These are phyloP conservation scores for Scelioninae gen. 1 DNA, from an alignment of 2,888 invertebrate species.

Conservation along the genomic window DNA sequence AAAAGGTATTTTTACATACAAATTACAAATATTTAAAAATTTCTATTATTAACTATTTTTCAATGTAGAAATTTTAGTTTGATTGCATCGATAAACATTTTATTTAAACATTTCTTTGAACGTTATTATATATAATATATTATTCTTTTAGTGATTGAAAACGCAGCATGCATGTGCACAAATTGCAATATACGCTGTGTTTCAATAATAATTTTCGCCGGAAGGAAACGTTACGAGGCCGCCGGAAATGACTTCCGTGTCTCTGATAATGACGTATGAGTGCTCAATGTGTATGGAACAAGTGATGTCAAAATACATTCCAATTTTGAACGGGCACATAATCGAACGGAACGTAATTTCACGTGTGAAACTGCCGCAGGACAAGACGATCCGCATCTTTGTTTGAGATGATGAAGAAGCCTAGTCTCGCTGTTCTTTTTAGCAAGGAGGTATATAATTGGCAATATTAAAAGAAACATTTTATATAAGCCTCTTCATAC, in stretches of 20 bases:
- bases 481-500: constrained; percentile 19
- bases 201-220: constrained; percentile 74
- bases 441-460: constrained; percentile 18
- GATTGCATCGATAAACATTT: neutral
- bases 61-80: neutral
- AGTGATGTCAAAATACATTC: constrained; percentile 47
- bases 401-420: constrained; percentile 16
- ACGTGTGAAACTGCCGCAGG: constrained; percentile 27
- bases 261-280: constrained; percentile 65
- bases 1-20: no score
- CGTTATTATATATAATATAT: neutral
- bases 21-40: no score
- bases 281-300: constrained; percentile 8
- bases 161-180: constrained; percentile 34
- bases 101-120: constrained; percentile 1
- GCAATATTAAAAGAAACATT: neutral
- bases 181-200: constrained; percentile 61
- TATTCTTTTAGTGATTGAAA: constrained; percentile 27
- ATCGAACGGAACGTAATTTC: constrained; percentile 44
- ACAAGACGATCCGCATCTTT: constrained; percentile 22
- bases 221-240: constrained; percentile 75
- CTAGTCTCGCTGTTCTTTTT: constrained; percentile 9
- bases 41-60: neutral
- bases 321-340: constrained; percentile 39
- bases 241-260: constrained; percentile 79